Conservation (phyloP, 2,797 vertebrate genomes). For the Forpus xanthops region DNA sequence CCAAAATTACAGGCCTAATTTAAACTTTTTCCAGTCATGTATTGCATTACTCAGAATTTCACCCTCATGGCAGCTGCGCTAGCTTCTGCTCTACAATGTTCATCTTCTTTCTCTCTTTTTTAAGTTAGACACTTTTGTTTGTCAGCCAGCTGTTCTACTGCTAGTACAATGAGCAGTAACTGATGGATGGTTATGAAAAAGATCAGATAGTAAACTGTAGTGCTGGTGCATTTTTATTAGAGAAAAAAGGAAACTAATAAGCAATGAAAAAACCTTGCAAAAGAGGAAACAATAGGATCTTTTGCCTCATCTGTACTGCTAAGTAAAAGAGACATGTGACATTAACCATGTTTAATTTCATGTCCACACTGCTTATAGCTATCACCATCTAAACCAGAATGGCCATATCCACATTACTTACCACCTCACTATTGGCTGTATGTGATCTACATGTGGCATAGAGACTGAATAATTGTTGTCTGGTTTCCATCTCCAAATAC, state of each 20-base stretch:
- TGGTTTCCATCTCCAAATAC: not conserved
- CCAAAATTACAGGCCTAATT: not conserved
- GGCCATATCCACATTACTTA: not conserved
- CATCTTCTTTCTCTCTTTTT: not conserved
- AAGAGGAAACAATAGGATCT: not conserved
- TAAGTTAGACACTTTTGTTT: not conserved
- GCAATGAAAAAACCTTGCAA: not conserved
- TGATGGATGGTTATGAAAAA: not conserved
- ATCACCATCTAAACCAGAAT: not conserved
- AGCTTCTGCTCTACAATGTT: not conserved
- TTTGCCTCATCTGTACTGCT: not conserved
- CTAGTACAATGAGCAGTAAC: not conserved
- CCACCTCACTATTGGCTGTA: not conserved
- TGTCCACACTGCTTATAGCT: not conserved
- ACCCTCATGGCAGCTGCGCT: not conserved
- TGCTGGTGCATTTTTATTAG: not conserved
- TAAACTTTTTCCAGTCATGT: not conserved
- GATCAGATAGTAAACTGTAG: not conserved
- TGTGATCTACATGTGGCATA: too few relatives aligned
- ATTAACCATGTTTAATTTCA: not conserved
- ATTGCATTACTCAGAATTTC: not conserved
- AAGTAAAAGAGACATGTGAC: not conserved
- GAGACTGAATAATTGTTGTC: not conserved
- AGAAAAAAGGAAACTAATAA: not conserved
- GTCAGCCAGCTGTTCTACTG: not conserved